Conservation (phyloP, 2,797 vertebrate genomes). For the Orientallactaga sibirica region DNA sequence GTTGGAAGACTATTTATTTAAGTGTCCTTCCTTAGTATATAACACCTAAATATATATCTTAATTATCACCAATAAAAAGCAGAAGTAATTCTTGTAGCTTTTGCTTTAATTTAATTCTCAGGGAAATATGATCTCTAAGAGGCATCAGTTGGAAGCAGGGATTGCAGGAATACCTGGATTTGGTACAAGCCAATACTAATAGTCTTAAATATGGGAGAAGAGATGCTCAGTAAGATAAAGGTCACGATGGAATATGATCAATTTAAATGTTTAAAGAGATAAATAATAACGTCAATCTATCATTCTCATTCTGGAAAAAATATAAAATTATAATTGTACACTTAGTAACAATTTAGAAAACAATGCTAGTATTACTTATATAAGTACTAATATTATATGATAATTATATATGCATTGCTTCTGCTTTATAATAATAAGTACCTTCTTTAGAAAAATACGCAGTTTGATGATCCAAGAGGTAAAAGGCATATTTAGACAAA, state of each 20-base stretch:
- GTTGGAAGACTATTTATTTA: conserved; percentile 30
- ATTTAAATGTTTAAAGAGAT: conserved; percentile 44
- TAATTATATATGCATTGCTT: conserved; percentile 23
- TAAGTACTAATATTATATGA: no score
- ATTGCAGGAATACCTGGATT: conserved; percentile 21
- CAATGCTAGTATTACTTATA: neutral
- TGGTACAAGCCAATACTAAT: neutral
- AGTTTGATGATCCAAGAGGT: conserved; percentile 69
- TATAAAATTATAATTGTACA: conserved; percentile 55
- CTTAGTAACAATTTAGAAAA: conserved; percentile 61
- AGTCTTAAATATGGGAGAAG: neutral
- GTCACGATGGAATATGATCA: neutral
- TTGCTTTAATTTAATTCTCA: conserved; percentile 59
- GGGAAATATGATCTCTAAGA: conserved; percentile 60
- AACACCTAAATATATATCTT: conserved; percentile 62
- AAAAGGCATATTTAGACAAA: conserved; percentile 67
- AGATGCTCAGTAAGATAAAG: neutral
- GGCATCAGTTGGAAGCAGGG: neutral
- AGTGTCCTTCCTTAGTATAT: neutral
- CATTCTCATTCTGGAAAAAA: neutral
- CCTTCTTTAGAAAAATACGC: conserved; percentile 52
- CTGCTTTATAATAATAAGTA: conserved; percentile 63
- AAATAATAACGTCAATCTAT: neutral
- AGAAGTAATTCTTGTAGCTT: conserved; percentile 55
- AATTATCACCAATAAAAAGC: conserved; percentile 25